Conservation (phyloP, 2,888 invertebrate species). For the Acronicta aceris region DNA sequence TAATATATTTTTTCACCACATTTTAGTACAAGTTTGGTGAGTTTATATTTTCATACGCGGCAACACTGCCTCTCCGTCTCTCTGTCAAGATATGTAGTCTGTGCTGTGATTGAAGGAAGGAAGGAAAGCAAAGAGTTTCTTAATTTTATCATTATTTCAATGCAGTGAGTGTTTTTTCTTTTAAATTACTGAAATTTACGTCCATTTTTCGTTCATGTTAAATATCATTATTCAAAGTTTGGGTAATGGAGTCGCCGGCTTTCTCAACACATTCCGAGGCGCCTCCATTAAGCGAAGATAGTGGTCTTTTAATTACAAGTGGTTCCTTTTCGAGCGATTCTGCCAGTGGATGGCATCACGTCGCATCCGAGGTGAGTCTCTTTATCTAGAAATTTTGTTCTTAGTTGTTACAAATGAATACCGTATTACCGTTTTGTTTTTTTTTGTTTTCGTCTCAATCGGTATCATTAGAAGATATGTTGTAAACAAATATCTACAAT, state of each 20-base stretch:
- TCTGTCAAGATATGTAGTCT: too few relatives aligned
- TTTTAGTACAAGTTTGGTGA: too few relatives aligned
- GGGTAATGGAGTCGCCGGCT: constrained; percentile 93
- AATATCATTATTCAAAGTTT: constrained; percentile 55
- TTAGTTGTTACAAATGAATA: not conserved
- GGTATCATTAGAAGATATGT: not conserved
- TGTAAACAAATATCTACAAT: not conserved
- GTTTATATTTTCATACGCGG: too few relatives aligned
- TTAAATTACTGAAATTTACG: constrained; percentile 59
- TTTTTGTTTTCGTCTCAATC: not conserved
- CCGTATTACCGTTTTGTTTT: not conserved
- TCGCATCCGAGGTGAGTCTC: constrained; percentile 90
- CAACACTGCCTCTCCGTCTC: too few relatives aligned
- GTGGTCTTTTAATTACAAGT: constrained; percentile 92
- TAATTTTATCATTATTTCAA: constrained; percentile 6
- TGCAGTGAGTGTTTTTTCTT: constrained; percentile 47
- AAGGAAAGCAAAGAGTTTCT: not conserved
- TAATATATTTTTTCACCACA: too few relatives aligned
- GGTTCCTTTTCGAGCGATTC: constrained; percentile 93
- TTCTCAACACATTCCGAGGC: constrained; percentile 93
- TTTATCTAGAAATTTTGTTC: constrained; percentile 28
- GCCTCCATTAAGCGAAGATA: constrained; percentile 93
- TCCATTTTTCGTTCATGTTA: constrained; percentile 68
- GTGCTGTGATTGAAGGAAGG: too few relatives aligned
- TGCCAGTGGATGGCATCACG: constrained; percentile 91